A percentile compares a stretch with the other conserved stretches of the same genome.
These are phyloP conservation scores for Ptyas mucosa DNA, from an alignment of 2,113 vertebrate genomes.

Conservation along the genomic window DNA sequence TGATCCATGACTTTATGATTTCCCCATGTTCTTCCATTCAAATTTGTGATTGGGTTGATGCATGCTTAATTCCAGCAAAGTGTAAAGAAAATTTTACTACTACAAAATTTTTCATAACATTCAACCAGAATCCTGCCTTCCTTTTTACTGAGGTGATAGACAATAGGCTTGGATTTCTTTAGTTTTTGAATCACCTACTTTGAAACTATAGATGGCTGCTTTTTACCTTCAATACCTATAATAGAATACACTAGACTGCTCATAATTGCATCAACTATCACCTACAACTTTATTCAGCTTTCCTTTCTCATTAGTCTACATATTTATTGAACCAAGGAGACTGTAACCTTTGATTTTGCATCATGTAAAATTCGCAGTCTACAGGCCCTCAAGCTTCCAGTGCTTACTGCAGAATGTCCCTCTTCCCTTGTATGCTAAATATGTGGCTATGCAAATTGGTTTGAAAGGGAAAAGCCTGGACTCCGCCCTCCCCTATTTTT, in stretches of 20 bases:
- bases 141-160: not conserved
- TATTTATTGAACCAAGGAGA: not conserved
- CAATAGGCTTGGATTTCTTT: not conserved
- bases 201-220: not conserved
- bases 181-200: not conserved
- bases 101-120: not conserved
- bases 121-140: not conserved
- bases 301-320: not conserved
- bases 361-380: not conserved
- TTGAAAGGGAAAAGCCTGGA: not conserved
- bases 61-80: not conserved
- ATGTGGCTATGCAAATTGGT: not conserved
- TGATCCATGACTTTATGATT: no score
- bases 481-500: not conserved
- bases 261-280: not conserved
- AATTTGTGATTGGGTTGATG: not conserved
- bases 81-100: not conserved
- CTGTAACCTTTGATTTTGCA: not conserved
- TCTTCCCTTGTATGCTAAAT: not conserved
- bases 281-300: not conserved
- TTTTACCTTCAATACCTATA: not conserved
- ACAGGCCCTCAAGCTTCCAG: not conserved
- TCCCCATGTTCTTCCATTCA: not conserved
- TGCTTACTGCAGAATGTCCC: not conserved
- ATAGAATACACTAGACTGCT: not conserved